Conservation (phyloP, 2,888 invertebrate species). For the Seladonia tumulorum region DNA sequence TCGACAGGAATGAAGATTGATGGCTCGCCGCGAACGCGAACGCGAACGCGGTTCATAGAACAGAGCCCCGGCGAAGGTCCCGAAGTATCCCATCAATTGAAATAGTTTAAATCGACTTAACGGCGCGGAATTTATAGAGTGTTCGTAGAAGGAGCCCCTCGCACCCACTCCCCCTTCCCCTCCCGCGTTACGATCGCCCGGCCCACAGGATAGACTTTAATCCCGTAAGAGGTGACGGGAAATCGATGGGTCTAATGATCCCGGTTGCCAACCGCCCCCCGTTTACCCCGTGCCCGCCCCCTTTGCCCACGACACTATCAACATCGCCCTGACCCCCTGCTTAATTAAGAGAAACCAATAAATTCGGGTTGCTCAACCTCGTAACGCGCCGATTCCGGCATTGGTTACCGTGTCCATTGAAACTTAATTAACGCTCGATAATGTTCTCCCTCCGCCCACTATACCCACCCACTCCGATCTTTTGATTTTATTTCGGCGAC, state of each 20-base stretch:
- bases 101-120: conserved; percentile 70
- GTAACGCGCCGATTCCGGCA: not conserved
- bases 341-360: conserved; percentile 50
- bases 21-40: conserved; percentile 35
- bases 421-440: conserved; percentile 38
- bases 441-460: not conserved
- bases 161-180: too few relatives aligned
- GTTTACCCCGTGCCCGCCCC: too few relatives aligned
- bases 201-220: conserved; percentile 10
- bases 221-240: conserved; percentile 31
- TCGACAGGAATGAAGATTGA: conserved; percentile 63
- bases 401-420: conserved; percentile 5
- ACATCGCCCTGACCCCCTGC: not conserved
- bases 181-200: conserved; percentile 26
- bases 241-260: conserved; percentile 37
- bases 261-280: not conserved
- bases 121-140: conserved; percentile 60
- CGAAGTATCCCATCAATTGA: conserved; percentile 61
- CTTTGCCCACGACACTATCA: not conserved
- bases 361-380: conserved; percentile 16
- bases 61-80: conserved; percentile 23
- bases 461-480: not conserved
- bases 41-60: conserved; percentile 46
- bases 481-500: not conserved
- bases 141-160: conserved; percentile 62